Evolutionary conservation across 2,797 vertebrate genomes (phyloP).

Genomic region (Peromyscus attwateri): DNA sequence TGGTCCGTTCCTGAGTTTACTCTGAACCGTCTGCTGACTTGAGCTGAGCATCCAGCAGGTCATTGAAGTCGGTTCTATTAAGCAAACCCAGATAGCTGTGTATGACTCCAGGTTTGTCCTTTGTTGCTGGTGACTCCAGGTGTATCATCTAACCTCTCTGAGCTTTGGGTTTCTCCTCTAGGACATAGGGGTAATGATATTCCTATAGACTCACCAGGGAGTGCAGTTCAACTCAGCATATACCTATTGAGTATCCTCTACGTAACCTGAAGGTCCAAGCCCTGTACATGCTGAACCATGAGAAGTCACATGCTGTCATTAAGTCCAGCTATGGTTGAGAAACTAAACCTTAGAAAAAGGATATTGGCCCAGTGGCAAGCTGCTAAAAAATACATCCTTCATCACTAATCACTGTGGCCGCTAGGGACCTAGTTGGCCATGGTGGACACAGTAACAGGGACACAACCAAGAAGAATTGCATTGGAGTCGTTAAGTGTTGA

Average conservation of each 20-base stretch:
- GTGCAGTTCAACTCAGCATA: not conserved
- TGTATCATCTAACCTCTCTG: not conserved
- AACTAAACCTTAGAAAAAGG: not conserved
- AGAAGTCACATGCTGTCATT: not conserved
- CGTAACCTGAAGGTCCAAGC: not conserved
- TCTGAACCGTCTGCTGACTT: not conserved
- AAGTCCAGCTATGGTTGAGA: not conserved
- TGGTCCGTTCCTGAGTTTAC: not conserved
- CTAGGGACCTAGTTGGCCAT: not conserved
- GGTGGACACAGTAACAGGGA: not conserved
- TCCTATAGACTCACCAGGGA: not conserved
- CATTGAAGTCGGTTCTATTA: not conserved
- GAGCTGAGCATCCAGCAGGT: not conserved
- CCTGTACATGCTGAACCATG: accelerated
- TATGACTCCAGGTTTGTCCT: not conserved
- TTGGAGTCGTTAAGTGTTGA: not conserved
- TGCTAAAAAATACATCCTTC: not conserved
- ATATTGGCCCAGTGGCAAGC: not conserved
- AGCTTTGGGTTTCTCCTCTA: not conserved
- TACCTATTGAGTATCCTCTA: not conserved
- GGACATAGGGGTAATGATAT: not conserved
- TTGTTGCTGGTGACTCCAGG: not conserved
- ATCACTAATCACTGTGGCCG: not conserved
- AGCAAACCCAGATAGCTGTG: not conserved
- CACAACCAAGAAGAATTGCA: not conserved